Conservation (phyloP, 2,797 vertebrate species). For the Pteronotus mesoamericanus region DNA sequence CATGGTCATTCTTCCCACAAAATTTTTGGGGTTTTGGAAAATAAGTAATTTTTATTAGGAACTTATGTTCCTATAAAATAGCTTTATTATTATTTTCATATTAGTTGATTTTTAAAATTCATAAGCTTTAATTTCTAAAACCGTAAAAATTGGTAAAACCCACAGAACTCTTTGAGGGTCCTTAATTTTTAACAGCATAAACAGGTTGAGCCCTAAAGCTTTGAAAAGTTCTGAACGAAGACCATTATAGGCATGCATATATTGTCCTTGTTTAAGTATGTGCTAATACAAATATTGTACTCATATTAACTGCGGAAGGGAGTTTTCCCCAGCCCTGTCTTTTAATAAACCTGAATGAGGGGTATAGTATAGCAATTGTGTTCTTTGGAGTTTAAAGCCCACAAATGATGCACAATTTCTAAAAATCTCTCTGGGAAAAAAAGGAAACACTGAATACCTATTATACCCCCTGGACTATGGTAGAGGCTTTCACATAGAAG, state of each 20-base stretch:
- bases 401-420: constrained; percentile 33
- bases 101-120: neutral
- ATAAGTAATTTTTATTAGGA: constrained; percentile 30
- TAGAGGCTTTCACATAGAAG: neutral
- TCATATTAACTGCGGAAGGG: neutral
- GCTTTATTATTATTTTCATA: neutral
- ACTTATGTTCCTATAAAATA: neutral
- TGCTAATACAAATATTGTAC: neutral
- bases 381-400: constrained; percentile 20
- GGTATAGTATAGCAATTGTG: neutral
- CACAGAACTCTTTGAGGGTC: neutral
- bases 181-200: constrained; percentile 4
- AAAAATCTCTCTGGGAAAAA: neutral
- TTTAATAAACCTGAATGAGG: constrained; percentile 38
- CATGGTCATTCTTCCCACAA: neutral
- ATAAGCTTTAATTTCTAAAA: constrained; percentile 23
- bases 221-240: neutral
- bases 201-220: neutral
- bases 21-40: constrained; percentile 24
- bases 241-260: neutral
- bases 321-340: neutral
- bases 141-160: neutral
- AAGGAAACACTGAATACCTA: neutral
- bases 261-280: neutral
- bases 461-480: neutral